Evolutionary conservation across 2,113 vertebrate genomes (phyloP), one percentile per base, ranked within the genome.

Genomic region (Rattus norvegicus): DNA sequence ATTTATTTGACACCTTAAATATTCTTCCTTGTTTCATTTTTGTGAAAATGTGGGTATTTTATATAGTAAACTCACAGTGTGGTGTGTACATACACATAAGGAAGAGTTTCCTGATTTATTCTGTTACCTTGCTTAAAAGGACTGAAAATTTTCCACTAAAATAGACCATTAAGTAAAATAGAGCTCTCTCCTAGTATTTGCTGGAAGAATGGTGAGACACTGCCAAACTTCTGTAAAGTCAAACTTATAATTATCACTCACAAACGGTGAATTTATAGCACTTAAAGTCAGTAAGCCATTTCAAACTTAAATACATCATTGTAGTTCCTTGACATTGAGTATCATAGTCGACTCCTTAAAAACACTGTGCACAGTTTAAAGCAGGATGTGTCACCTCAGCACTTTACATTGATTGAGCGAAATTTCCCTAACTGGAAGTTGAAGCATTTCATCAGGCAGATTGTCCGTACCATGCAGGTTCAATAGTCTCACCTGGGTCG

Each of bases 341-440:
- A 94, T 61, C 93, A 7, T 1, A 67, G 61, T 49, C 59, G 3
- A 94, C 92, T 22, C 75, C 28, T 97, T 95, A 93, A 96, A 95
- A 96, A 92, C 88, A 72, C 69, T 52, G 85, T 69, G 93, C 63
- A 92, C 54, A 77, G 16, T 89, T 94, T 95, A 93, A 97, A 92
- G 87, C 28, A 75, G 84, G 47, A 92, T 93, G 11, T 97, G 93
- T 94, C 96, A 91, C 85, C 70, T 88, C 96, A 85, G 95, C 19
- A 33, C 61, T 96, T 49, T 87, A 6, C 36, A 96, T 49, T 92
- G 89, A 97, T 95, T 93, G 94, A 97, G 69, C 43, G 87, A 94
- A 95, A 86, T 93, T 92, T 97, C 95, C 36, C 91, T 97, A 87
- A 96, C 94, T 94, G 95, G 92, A 98, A 96, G 81, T 63, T 96